Evolutionary conservation across 2,888 invertebrate species (phyloP).

Genomic region (Volucella bombylans): DNA sequence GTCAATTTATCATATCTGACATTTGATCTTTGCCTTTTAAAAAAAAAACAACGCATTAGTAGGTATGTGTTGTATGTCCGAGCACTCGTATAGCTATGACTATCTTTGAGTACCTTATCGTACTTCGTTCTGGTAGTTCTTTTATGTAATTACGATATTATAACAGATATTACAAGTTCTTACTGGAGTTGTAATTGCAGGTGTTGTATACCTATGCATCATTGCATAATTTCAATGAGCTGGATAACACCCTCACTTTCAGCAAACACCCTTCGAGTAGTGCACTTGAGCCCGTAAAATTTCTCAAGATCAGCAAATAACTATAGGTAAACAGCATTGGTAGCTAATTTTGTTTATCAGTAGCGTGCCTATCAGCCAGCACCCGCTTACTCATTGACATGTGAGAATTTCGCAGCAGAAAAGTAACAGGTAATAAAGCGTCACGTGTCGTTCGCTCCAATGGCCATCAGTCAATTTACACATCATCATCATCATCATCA

Average conservation of each 20-base stretch:
- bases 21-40: conserved; percentile 3
- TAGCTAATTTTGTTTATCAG: conserved; percentile 46
- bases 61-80: neutral
- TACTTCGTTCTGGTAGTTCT: neutral
- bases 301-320: conserved; percentile 21
- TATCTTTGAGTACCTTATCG: conserved; percentile 13
- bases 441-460: neutral
- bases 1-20: neutral
- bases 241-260: conserved; percentile 11
- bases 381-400: neutral
- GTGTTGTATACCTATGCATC: conserved; percentile 9
- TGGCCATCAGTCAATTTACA: conserved; percentile 31
- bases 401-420: conserved; percentile 4
- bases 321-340: conserved; percentile 17
- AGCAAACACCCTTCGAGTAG: conserved; percentile 4
- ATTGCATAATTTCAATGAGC: conserved; percentile 34
- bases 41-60: neutral
- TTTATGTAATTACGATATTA: conserved; percentile 32
- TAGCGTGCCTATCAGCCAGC: neutral
- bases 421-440: neutral
- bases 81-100: neutral
- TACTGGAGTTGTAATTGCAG: neutral
- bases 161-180: conserved; percentile 15
- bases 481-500: conserved; percentile 9
- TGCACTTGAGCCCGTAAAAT: conserved; percentile 42